These are phyloP conservation scores for Anguilla japonica DNA, from an alignment of 2,113 vertebrate species.

Conservation along the genomic window DNA sequence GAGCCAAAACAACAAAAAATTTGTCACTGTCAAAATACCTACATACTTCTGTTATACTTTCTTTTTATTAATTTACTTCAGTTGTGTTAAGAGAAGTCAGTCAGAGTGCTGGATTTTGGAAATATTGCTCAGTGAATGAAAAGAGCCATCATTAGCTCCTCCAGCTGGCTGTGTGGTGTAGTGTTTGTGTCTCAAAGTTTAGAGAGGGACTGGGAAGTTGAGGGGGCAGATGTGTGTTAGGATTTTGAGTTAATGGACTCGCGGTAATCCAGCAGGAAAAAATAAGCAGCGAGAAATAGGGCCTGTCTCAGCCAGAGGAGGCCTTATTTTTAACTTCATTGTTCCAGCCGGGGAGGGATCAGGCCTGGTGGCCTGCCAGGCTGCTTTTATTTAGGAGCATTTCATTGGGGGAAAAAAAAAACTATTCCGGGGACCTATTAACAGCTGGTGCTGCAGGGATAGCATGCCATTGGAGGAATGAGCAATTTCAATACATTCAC, in stretches of 20 bases:
- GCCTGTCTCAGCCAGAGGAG: constrained; percentile 28
- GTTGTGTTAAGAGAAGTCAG: neutral
- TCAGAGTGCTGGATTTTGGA: neutral
- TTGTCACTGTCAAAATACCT: too few species aligned
- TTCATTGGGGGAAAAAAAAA: constrained; percentile 6
- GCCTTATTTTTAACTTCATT: constrained; percentile 47
- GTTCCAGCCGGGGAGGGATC: constrained; percentile 34
- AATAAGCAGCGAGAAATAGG: constrained; percentile 26
- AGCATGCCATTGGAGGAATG: neutral
- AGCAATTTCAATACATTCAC: neutral
- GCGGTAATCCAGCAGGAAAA: constrained; percentile 42
- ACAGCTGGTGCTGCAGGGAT: constrained; percentile 9
- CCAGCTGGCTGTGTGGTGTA: constrained; percentile 10
- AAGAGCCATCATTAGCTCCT: neutral
- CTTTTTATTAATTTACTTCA: neutral
- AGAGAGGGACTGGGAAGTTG: constrained; percentile 13
- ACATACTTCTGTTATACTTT: neutral
- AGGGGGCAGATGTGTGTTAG: constrained; percentile 13
- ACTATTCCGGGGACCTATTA: neutral
- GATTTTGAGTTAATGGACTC: constrained; percentile 34
- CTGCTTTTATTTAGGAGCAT: constrained; percentile 28
- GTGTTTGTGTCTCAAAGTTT: constrained; percentile 2
- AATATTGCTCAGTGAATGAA: neutral
- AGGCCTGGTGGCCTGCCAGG: constrained; percentile 22
- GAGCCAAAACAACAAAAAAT: too few species aligned